Base-by-base conservation (phyloP, 2,888 invertebrate genomes). In the Koerneria pararmatus region DNA sequence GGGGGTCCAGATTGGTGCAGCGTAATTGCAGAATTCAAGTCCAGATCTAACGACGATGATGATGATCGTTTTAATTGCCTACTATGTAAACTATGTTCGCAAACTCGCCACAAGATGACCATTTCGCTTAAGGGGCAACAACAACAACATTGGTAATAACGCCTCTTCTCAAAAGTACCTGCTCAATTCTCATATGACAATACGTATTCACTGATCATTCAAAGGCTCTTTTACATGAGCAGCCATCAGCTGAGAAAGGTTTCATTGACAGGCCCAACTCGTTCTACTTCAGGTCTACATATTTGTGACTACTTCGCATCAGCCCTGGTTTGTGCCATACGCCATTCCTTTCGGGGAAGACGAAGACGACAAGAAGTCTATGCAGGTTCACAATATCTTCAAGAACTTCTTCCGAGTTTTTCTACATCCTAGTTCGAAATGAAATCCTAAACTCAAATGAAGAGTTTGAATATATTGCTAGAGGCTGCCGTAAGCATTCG, bases 311-410 rank as follows among this genome's bases (percentile, higher is more conserved):
- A 80, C 78, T 6, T 63, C 78, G 27, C 51, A 66, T 27, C 82
- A 83, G 68, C 75, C 79, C 19, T 80, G 80, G 81, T 81, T 80
- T 69, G 60, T 71, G 22, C 82, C 82, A 4, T 80, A 82, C 61
- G 63, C 74, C 3, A 77, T 86, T 19, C 85, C 88, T 0, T 81
- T 86, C 8, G 75, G 68, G 19, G 86, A 88, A 0, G 81, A 77
- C 46, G 86, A 87, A 70, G 87, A 88, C 34, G 82, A 84, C 54
- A 87, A 89, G 29, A 76, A 87, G n/a, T 89, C 89, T 75, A 90
- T 90, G 89, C 90, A 80, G 69, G 72, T 70, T 49, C 2, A 35
- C 22, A 27, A 15, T n/a, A n/a, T 41, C 41, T 41, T 41, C 41
- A 19, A 8, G 31, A 57, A 57, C 11, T 27, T 24, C 24, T 57